Evolutionary conservation across 2,797 vertebrate genomes (phyloP).

Genomic region (Xenops minutus): DNA sequence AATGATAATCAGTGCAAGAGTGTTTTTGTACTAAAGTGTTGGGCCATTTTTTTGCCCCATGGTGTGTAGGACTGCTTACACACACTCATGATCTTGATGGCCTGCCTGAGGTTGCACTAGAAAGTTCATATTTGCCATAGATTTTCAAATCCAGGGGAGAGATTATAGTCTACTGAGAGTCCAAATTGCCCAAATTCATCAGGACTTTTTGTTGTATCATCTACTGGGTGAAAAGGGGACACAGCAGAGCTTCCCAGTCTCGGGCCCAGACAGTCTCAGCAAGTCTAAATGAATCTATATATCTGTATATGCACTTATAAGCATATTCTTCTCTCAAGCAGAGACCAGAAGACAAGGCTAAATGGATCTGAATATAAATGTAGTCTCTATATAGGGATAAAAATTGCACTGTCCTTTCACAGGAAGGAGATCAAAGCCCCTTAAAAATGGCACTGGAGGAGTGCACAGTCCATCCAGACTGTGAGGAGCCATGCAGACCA

Average conservation of each 20-base stretch:
- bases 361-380: neutral
- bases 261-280: neutral
- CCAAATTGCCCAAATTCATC: neutral
- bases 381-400: neutral
- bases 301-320: neutral
- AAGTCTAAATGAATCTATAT: neutral
- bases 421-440: neutral
- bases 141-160: neutral
- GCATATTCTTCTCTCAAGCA: neutral
- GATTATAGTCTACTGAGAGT: neutral
- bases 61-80: rapidly evolving
- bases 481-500: neutral
- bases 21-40: neutral
- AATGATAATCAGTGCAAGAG: neutral
- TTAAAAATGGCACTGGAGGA: rapidly evolving
- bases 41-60: neutral
- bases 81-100: neutral
- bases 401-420: neutral
- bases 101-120: neutral
- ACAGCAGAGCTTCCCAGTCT: neutral
- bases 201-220: neutral
- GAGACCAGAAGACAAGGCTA: neutral
- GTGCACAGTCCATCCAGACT: neutral
- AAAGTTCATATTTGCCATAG: neutral
- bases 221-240: neutral